Conservation (phyloP, 2,113 vertebrate species). For the Fulmarus glacialis region DNA sequence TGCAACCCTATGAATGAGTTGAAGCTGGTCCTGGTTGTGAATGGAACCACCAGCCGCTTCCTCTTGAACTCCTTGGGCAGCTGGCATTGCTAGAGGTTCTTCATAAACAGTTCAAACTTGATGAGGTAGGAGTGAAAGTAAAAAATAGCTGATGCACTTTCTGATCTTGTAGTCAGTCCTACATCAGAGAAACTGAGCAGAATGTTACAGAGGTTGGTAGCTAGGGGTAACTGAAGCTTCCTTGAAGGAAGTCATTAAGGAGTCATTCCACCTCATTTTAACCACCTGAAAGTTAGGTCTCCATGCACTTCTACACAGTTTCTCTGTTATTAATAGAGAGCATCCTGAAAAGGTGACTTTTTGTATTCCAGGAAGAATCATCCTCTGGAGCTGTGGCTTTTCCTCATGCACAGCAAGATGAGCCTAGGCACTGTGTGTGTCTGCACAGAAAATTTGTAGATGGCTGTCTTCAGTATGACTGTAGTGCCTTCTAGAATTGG, state of each 20-base stretch:
- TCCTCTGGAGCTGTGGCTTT: not conserved
- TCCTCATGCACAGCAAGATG: not conserved
- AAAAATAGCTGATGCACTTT: not conserved
- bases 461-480: not conserved
- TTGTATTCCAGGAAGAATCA: not conserved
- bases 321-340: not conserved
- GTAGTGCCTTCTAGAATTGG: not conserved
- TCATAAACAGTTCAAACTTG: not conserved
- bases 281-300: not conserved
- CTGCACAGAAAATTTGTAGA: not conserved
- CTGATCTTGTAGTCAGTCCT: not conserved
- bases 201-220: not conserved
- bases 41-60: not conserved
- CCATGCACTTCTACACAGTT: not conserved
- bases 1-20: not conserved
- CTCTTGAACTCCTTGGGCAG: not conserved
- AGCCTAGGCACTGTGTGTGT: not conserved
- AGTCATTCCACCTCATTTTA: not conserved
- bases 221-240: not conserved
- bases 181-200: rapidly evolving
- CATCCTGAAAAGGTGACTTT: not conserved
- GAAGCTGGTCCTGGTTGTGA: not conserved
- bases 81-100: not conserved
- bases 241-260: not conserved
- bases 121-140: not conserved